Percentiles rank a stretch among this genome's conserved stretches.
phyloP scores from a whole-genome alignment of 2,113 vertebrate species.

The Raja brachyura region DNA sequence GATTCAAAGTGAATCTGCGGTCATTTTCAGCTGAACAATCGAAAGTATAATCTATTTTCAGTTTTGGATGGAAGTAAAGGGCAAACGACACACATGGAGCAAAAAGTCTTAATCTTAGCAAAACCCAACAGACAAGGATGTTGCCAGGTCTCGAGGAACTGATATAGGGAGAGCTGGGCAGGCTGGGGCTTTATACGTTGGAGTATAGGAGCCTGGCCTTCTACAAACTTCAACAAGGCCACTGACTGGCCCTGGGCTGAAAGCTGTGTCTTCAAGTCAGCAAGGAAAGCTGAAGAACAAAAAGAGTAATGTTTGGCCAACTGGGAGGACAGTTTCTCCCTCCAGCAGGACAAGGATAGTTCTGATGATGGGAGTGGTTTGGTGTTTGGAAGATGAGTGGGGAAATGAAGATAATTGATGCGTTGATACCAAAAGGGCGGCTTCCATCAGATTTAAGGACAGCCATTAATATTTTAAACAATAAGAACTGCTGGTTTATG shows the following conservation, averaged over 20 bases:
- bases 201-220: not conserved
- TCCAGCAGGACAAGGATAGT: not conserved
- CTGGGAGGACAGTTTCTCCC: not conserved
- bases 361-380: not conserved
- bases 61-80: not conserved
- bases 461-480: constrained; percentile 55
- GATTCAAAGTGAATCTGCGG: constrained; percentile 23
- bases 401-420: not conserved
- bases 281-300: not conserved
- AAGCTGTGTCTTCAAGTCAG: not conserved
- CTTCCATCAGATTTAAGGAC: constrained; percentile 34
- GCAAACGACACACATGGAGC: not conserved
- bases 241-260: not conserved
- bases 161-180: no score
- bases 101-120: not conserved
- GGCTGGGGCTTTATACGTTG: no score
- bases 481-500: constrained; percentile 44
- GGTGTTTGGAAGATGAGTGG: not conserved
- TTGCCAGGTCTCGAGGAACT: no score
- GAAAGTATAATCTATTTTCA: constrained; percentile 17
- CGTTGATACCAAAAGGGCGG: not conserved
- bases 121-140: not conserved
- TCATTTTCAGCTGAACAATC: not conserved
- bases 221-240: not conserved
- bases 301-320: not conserved